Evolutionary conservation across 1,140 invertebrate genomes (phyloP).

Genomic region (Eufriesea mexicana): DNA sequence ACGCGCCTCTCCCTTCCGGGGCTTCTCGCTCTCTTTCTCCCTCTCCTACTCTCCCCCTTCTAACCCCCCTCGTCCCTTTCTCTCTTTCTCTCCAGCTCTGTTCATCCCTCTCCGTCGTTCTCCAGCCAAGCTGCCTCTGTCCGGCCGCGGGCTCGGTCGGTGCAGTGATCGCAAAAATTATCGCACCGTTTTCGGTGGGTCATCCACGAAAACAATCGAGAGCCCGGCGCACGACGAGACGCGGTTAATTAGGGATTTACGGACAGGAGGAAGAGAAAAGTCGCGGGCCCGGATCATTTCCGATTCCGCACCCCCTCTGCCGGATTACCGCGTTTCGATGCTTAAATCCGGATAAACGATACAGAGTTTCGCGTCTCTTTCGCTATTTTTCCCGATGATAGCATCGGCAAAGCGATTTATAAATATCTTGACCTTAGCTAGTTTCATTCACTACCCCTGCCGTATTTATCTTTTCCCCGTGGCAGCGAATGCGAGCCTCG

Average conservation of each 20-base stretch:
- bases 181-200: constrained; percentile 48
- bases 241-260: constrained; percentile 62
- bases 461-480: not conserved
- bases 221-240: constrained; percentile 53
- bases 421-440: constrained; percentile 1
- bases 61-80: not conserved
- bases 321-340: not conserved
- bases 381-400: not conserved
- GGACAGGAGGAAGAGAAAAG: constrained; percentile 30
- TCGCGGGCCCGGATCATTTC: not conserved
- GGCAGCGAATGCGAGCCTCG: not conserved
- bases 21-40: too few relatives aligned
- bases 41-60: constrained; percentile 13
- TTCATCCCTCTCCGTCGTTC: constrained; percentile 20
- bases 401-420: not conserved
- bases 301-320: too few relatives aligned
- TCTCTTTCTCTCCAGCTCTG: constrained; percentile 10
- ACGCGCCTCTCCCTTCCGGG: not conserved
- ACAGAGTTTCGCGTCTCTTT: not conserved
- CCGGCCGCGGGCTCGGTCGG: constrained; percentile 23
- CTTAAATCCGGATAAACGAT: not conserved
- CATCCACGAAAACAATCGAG: constrained; percentile 56
- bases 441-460: not conserved
- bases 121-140: constrained; percentile 23
- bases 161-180: constrained; percentile 73